Evolutionary conservation across 2,888 invertebrate species (phyloP).

Genomic region (Phaonia tiefii): DNA sequence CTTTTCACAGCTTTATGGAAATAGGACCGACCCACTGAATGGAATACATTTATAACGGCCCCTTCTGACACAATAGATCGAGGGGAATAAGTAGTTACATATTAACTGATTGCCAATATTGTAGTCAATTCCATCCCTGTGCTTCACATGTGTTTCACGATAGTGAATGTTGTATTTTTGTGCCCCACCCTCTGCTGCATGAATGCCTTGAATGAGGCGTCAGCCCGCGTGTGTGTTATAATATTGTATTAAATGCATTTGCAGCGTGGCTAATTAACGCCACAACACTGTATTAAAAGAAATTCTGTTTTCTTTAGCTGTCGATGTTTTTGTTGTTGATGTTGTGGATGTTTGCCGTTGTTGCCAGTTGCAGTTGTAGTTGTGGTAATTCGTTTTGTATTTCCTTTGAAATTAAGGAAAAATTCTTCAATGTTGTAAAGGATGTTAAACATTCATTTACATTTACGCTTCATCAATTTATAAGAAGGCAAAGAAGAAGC

Average conservation of each 20-base stretch:
- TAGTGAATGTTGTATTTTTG: background rate
- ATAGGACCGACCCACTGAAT: too few relatives aligned
- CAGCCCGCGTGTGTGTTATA: conserved; percentile 34
- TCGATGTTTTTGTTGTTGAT: conserved; percentile 17
- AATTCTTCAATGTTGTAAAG: conserved; percentile 47
- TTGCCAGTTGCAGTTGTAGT: conserved; percentile 24
- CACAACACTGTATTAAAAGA: conserved; percentile 66
- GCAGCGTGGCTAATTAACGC: conserved; percentile 76
- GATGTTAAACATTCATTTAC: conserved; percentile 63
- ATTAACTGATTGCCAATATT: too few relatives aligned
- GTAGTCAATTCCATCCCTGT: conserved; percentile 19
- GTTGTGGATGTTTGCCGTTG: conserved; percentile 51
- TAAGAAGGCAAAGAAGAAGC: conserved; percentile 27
- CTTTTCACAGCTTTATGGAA: too few relatives aligned
- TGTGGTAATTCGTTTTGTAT: conserved; percentile 6
- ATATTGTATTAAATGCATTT: conserved; percentile 64
- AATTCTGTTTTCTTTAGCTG: conserved; percentile 7
- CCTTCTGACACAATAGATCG: too few relatives aligned
- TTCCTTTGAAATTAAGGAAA: conserved; percentile 36
- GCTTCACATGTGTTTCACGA: too few relatives aligned
- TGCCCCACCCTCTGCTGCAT: too few relatives aligned
- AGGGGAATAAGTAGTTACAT: too few relatives aligned
- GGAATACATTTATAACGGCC: too few relatives aligned
- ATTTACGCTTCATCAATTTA: conserved; percentile 67
- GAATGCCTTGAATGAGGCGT: background rate